phyloP scores from a whole-genome alignment of 2,888 invertebrate species.

The Rotaria socialis region DNA sequence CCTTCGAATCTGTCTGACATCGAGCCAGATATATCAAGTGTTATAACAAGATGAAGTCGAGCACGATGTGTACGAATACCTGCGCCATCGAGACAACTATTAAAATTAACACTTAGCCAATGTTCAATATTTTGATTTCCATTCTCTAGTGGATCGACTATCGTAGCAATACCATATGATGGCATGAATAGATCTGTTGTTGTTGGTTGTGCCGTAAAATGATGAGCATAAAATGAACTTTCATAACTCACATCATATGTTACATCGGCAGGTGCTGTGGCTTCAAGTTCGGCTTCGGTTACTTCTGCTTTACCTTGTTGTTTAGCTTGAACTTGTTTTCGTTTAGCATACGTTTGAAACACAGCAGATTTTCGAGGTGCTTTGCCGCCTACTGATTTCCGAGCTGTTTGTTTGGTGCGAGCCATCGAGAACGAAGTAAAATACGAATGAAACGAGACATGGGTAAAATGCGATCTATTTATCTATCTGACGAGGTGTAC shows the following conservation, averaged over 20 bases:
- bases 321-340: neutral
- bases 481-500: neutral
- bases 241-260: conserved; percentile 19
- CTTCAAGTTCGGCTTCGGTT: neutral
- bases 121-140: neutral
- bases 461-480: neutral
- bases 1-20: neutral
- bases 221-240: conserved; percentile 28
- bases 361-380: conserved; percentile 54
- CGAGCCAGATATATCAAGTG: conserved; percentile 8
- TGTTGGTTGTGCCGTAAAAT: neutral
- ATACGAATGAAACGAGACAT: neutral
- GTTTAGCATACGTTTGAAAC: neutral
- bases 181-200: neutral
- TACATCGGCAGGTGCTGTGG: neutral
- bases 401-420: conserved; percentile 60
- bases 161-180: neutral
- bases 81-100: conserved; percentile 8
- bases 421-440: conserved; percentile 52
- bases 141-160: neutral
- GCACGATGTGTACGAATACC: neutral
- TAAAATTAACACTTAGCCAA: conserved; percentile 23
- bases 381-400: conserved; percentile 60
- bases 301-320: neutral
- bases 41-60: conserved; percentile 24